phyloP scores from a whole-genome alignment of 2,888 invertebrate genomes.

The Stictocephala bisonia region DNA sequence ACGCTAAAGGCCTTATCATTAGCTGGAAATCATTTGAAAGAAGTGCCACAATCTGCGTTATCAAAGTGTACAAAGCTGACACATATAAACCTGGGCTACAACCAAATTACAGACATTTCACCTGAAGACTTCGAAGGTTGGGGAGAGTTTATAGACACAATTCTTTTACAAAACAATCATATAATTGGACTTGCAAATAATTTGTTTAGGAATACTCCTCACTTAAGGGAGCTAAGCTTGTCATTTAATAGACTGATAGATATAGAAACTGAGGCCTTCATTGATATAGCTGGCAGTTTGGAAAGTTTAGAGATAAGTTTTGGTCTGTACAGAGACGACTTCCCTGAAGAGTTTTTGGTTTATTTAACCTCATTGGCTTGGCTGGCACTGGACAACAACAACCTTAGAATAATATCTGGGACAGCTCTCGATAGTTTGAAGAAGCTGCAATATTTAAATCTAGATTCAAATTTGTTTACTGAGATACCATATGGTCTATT shows the following conservation, averaged over 20 bases:
- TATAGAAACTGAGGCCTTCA: conserved; percentile 83
- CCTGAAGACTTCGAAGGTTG: conserved; percentile 78
- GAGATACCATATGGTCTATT: conserved; percentile 77
- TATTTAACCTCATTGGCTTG: conserved; percentile 81
- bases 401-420: conserved; percentile 78
- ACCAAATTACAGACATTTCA: conserved; percentile 75
- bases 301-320: conserved; percentile 89
- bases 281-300: conserved; percentile 78
- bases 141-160: conserved; percentile 82
- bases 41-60: conserved; percentile 77
- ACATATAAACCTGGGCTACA: conserved; percentile 91
- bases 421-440: conserved; percentile 77
- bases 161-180: conserved; percentile 86
- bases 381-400: conserved; percentile 90
- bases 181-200: conserved; percentile 76
- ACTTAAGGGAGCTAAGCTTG: conserved; percentile 87
- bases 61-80: conserved; percentile 79
- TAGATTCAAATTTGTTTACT: conserved; percentile 86
- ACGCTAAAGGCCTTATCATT: conserved; percentile 82
- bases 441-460: conserved; percentile 81
- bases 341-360: conserved; percentile 80
- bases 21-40: conserved; percentile 82
- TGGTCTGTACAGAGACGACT: conserved; percentile 81
- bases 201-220: conserved; percentile 78
- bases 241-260: conserved; percentile 91